Evolutionary conservation across 2,113 vertebrate species (phyloP), one percentile per base, ranked within the genome.

Genomic region (Malurus elegans): DNA sequence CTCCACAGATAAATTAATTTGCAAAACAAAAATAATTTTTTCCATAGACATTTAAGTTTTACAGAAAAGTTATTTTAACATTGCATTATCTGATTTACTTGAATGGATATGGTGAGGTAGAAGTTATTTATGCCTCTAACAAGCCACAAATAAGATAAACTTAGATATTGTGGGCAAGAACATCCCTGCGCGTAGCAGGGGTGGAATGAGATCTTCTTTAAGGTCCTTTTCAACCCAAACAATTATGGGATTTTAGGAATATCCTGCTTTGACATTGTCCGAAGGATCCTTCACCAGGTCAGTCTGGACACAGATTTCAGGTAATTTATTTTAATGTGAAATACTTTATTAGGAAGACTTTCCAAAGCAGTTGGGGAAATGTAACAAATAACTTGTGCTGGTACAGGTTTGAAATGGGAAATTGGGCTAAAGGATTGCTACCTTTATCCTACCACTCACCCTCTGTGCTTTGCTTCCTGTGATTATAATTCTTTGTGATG

Each of bases 121-220:
- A 61, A 42, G 25, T 23, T 67, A 57, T 48, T 79, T 61, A 17
- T 40, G 40, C 3, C 4, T 53, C 4, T 34, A 53, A 25, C 2
- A 61, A 26, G 23, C 20, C 5, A 3, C 38, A 78, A 65, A 60
- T 45, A 45, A 14, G 1, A 12, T n/a, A 26, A 54, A 29, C 2
- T 67, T 48, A 20, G 66, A 32, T 9, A n/a, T 0, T 19, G 16
- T 17, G 40, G 21, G 42, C 25, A 42, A 57, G 8, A 18, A 26
- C 7, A 7, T 42, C 66, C 40, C 24, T 40, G 28, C 10, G 23
- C 48, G 5, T 4, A 14, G 29, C 29, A 56, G 14, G 17, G 29
- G 6, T 31, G 34, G 42, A 34, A 56, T 0, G 0, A 48, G 25
- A 7, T 31, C 3, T 21, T 26, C 17, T 56, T 31, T 57, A 12